Evolutionary conservation across 2,113 vertebrate genomes (phyloP).

Genomic region (Brachionichthys hirsutus): DNA sequence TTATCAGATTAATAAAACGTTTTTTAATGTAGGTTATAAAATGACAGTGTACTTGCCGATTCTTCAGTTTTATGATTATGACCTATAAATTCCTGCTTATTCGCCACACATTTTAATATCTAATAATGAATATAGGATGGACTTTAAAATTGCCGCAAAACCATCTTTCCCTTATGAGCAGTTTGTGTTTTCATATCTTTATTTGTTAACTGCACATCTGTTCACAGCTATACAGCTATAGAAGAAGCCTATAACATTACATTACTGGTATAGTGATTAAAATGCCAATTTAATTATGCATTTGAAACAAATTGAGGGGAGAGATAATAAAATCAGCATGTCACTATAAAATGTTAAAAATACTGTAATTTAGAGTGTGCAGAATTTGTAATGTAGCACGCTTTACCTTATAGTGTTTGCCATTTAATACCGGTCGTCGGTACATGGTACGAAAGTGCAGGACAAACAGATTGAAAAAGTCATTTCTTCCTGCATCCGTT

Average conservation of each 20-base stretch:
- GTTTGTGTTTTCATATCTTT: not conserved
- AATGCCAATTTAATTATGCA: conserved; percentile 22
- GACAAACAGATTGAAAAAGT: too few relatives aligned
- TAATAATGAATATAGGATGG: not conserved
- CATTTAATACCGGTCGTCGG: too few relatives aligned
- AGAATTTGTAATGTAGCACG: conserved; percentile 4
- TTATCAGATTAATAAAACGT: too few relatives aligned
- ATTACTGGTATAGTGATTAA: conserved; percentile 1
- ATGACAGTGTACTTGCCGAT: too few relatives aligned
- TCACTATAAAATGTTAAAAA: conserved; percentile 7
- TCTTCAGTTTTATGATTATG: too few relatives aligned
- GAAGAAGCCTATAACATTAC: conserved; percentile 5
- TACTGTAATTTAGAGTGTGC: not conserved
- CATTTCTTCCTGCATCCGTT: too few relatives aligned
- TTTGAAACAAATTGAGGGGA: conserved; percentile 12
- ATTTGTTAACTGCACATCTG: not conserved
- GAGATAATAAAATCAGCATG: conserved; percentile 32
- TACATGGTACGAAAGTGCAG: too few relatives aligned
- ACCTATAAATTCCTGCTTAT: conserved; percentile 1
- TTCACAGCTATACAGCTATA: not conserved
- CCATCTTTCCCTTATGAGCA: not conserved
- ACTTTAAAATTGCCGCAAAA: not conserved
- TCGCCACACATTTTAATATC: conserved; percentile 2
- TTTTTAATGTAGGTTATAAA: too few relatives aligned
- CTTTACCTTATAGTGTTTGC: conserved; percentile 7